Conservation (phyloP, 2,113 vertebrate species). For the Chroicocephalus ridibundus region DNA sequence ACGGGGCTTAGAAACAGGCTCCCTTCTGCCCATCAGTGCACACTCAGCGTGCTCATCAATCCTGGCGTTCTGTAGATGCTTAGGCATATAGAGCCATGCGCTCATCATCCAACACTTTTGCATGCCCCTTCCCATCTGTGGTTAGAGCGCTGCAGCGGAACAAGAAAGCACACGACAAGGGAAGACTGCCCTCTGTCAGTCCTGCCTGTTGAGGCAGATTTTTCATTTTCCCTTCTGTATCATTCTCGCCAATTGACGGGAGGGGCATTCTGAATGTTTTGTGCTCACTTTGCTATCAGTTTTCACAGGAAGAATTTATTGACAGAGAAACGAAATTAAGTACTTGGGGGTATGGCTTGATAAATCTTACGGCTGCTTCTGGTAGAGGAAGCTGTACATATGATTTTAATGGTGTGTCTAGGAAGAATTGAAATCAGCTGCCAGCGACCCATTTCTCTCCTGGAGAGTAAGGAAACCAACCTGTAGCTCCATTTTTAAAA, state of each 20-base stretch:
- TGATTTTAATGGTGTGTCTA: background rate
- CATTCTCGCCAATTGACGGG: background rate
- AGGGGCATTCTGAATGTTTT: background rate
- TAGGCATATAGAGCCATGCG: background rate
- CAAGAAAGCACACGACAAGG: background rate
- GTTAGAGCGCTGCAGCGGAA: background rate
- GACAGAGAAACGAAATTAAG: background rate
- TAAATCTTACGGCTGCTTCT: background rate
- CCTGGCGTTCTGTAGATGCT: background rate
- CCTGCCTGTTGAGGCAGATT: background rate
- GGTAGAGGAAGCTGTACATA: background rate
- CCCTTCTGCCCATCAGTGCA: background rate
- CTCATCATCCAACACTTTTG: fast-evolving
- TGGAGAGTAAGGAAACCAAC: background rate
- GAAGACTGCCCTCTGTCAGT: background rate
- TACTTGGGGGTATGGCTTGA: background rate
- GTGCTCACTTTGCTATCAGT: background rate
- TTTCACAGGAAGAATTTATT: background rate
- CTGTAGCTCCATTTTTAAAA: background rate
- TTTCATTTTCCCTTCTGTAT: background rate
- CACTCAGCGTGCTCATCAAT: background rate
- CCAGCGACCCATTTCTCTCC: background rate
- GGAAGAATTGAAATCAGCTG: background rate
- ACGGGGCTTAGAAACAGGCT: background rate
- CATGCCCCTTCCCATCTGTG: background rate